These are phyloP conservation scores for Apeira syringaria DNA, from an alignment of 2,888 invertebrate genomes.

Conservation along the genomic window DNA sequence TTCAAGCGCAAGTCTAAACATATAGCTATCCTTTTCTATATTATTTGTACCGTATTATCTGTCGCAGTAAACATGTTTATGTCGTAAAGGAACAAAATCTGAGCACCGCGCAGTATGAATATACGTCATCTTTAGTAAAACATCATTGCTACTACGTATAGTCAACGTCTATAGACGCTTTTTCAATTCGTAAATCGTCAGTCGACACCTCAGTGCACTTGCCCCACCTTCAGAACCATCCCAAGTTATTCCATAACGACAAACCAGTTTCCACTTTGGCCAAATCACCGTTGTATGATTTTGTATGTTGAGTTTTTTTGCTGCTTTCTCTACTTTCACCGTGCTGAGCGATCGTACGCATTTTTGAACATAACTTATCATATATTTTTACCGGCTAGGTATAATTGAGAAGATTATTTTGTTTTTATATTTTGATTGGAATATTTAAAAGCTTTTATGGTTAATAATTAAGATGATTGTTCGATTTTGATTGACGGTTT, in stretches of 20 bases:
- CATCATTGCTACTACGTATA: too few relatives aligned
- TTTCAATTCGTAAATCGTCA: background rate
- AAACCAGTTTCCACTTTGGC: slow-evolving; percentile 31
- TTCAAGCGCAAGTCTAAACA: too few relatives aligned
- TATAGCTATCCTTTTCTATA: too few relatives aligned
- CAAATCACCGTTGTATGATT: slow-evolving; percentile 42
- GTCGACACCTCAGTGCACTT: background rate
- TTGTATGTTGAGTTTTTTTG: slow-evolving; percentile 46
- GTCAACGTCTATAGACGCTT: background rate
- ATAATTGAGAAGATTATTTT: slow-evolving; percentile 1
- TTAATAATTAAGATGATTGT: too few relatives aligned
- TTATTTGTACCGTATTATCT: too few relatives aligned
- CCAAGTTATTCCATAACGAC: slow-evolving; percentile 11
- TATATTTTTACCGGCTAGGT: slow-evolving; percentile 7
- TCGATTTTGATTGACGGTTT: too few relatives aligned
- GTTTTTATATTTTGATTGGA: background rate
- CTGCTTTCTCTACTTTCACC: slow-evolving; percentile 64
- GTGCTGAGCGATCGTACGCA: slow-evolving; percentile 30
- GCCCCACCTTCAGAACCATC: background rate
- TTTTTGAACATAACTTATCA: slow-evolving; percentile 34
- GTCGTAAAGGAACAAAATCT: too few relatives aligned
- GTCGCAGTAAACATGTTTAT: too few relatives aligned
- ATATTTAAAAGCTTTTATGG: too few relatives aligned
- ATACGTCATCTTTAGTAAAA: too few relatives aligned
- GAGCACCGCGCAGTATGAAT: too few relatives aligned